phyloP scores from a whole-genome alignment of 2,797 vertebrate species.

The Amphiprion clarkii region DNA sequence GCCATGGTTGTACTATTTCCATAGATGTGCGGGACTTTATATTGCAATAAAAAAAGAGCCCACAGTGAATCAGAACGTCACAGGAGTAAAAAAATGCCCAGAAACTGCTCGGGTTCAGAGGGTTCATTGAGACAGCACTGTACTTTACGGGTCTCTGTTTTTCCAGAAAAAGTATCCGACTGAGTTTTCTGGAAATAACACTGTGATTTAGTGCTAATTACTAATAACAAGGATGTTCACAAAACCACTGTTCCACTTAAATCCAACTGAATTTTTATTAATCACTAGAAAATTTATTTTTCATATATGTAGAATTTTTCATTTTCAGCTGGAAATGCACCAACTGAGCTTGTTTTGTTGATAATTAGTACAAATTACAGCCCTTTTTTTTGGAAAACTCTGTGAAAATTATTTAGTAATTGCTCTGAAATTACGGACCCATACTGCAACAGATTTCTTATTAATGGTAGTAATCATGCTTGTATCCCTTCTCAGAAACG shows the following conservation, averaged over 20 bases:
- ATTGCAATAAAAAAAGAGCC: too few species aligned
- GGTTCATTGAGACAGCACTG: background rate
- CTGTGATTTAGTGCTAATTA: background rate
- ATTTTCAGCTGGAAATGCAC: background rate
- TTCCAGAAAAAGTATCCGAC: too few species aligned
- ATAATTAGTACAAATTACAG: background rate
- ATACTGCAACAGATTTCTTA: background rate
- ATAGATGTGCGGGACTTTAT: too few species aligned
- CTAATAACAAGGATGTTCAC: background rate
- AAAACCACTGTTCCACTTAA: background rate
- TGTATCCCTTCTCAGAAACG: background rate
- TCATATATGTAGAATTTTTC: background rate
- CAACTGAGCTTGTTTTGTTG: background rate
- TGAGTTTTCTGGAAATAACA: background rate
- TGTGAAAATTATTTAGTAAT: background rate
- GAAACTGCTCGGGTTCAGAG: too few species aligned
- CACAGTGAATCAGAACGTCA: too few species aligned
- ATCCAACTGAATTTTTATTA: background rate
- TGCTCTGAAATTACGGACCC: background rate
- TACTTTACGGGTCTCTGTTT: too few species aligned
- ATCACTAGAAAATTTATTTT: background rate
- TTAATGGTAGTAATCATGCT: background rate
- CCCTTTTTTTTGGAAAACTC: background rate
- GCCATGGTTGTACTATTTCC: too few species aligned
- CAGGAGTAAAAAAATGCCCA: too few species aligned